Conservation (phyloP, 1,140 invertebrate species). For the Physella acuta region DNA sequence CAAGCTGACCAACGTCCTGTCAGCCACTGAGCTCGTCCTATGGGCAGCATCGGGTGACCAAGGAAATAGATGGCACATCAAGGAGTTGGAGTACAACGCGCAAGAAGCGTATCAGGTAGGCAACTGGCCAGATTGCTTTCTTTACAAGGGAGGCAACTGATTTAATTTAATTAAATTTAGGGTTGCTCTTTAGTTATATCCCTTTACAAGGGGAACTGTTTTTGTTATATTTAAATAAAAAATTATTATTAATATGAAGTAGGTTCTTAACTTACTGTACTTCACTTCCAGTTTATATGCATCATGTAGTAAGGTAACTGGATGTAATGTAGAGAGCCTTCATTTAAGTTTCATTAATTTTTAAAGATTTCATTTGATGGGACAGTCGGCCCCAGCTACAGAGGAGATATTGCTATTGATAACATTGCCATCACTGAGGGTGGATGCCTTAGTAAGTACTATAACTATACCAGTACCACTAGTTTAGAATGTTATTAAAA, state of each 20-base stretch:
- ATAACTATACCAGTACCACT: background rate
- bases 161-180: no score
- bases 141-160: background rate
- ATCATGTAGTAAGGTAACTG: background rate
- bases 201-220: no score
- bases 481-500: background rate
- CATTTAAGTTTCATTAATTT: background rate
- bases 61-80: slow-evolving; percentile 7
- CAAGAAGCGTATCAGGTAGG: slow-evolving; percentile 14
- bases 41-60: slow-evolving; percentile 14
- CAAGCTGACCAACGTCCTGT: slow-evolving; percentile 29
- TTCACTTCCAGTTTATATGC: background rate
- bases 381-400: slow-evolving; percentile 37
- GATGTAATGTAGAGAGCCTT: background rate
- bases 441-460: slow-evolving; percentile 36
- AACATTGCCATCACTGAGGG: slow-evolving; percentile 45
- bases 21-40: slow-evolving; percentile 12
- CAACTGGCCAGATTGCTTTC: no score
- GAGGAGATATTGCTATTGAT: slow-evolving; percentile 53
- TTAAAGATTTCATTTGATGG: slow-evolving; percentile 45
- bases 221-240: no score
- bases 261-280: background rate
- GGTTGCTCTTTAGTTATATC: no score
- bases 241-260: no score
- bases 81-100: slow-evolving; percentile 1